A percentile compares a stretch with the other conserved stretches of the same genome.
Conservation (phyloP, 2,113 vertebrate genomes). For the Psettodes erumei region DNA sequence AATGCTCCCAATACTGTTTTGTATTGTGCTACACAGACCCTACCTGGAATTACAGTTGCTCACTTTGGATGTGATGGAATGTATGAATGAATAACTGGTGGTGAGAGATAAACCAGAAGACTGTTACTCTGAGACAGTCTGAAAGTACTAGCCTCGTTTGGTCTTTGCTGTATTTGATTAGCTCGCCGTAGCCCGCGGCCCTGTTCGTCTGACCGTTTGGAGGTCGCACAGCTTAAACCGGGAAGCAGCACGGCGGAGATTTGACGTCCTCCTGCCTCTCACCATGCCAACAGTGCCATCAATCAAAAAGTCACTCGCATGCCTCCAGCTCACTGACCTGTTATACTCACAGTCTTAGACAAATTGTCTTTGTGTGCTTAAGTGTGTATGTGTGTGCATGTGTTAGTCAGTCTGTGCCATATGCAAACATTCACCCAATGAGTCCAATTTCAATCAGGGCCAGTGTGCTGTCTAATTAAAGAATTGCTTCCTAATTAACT, state of each 20-base stretch:
- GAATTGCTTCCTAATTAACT: conserved; percentile 65
- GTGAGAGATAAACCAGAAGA: conserved; percentile 66
- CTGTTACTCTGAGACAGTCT: conserved; percentile 60
- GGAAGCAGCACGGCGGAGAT: conserved; percentile 38
- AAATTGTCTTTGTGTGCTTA: background rate
- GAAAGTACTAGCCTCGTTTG: conserved; percentile 55
- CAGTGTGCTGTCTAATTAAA: conserved; percentile 67
- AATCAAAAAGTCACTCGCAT: conserved; percentile 46
- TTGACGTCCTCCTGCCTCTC: conserved; percentile 41
- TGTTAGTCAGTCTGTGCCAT: background rate
- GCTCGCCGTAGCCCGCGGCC: conserved; percentile 31
- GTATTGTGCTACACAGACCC: background rate
- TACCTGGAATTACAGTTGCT: conserved; percentile 9
- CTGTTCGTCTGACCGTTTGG: conserved; percentile 56
- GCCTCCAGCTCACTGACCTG: conserved; percentile 18
- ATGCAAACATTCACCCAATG: conserved; percentile 16
- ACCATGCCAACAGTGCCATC: conserved; percentile 28
- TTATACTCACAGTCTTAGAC: background rate
- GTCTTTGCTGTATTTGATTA: conserved; percentile 59
- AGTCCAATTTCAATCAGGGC: conserved; percentile 58
- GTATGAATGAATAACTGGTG: conserved; percentile 55
- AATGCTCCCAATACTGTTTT: conserved; percentile 13
- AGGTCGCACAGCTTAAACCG: conserved; percentile 58
- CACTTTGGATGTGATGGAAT: conserved; percentile 26
- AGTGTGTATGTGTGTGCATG: background rate